Evolutionary conservation across 1,140 invertebrate genomes (phyloP), one percentile per base, ranked within the genome.

Genomic region (Trachymyrmex cornetzi): DNA sequence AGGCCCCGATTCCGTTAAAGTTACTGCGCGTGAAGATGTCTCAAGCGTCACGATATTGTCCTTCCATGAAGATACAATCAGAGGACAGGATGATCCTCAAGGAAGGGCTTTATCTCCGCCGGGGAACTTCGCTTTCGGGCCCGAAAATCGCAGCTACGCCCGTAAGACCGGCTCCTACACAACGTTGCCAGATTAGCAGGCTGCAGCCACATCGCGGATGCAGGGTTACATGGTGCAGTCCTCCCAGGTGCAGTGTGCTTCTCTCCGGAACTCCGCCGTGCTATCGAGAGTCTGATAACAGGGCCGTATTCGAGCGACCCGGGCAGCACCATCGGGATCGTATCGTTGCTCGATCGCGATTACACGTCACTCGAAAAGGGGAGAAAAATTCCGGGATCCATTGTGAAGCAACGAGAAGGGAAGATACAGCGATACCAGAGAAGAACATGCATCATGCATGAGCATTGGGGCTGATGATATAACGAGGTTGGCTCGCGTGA

Each of bases 131-230:
- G 71, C n/a, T 85, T 85, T 38, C 16, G 38, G 75, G 80, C 69
- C 55, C 55, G 9, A 63, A 48, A 61, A 53, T 63, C 67, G 38
- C 38, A n/a, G 14, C 38, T 75, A 84, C 69, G 50, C 57, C 38
- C 69, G 55, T 75, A 84, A 79, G 82, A 84, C 79, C 81, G 77
- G 88, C 77, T 84, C 22, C 55, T 89, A 92, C 93, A 38, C 77
- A 92, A 91, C 92, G 94, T 95, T 95, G 94, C 94, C 94, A 94
- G 93, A 93, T 94, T 93, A 92, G 88, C 88, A 16, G 3, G 3
- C 48, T 16, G 48, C 44, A 38, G 48, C 38, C 14, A 30, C 27
- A 12, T 34, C 48, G 84, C 75, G 77, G 72, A 87, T 90, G 59
- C 89, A 69, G 66, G 11, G 67, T 87, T 89, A 79, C 79, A 67